A percentile compares a stretch with the other conserved stretches of the same genome.
Conservation (phyloP, 92 coral and sea anemone genomes). For the Metridium senile region DNA sequence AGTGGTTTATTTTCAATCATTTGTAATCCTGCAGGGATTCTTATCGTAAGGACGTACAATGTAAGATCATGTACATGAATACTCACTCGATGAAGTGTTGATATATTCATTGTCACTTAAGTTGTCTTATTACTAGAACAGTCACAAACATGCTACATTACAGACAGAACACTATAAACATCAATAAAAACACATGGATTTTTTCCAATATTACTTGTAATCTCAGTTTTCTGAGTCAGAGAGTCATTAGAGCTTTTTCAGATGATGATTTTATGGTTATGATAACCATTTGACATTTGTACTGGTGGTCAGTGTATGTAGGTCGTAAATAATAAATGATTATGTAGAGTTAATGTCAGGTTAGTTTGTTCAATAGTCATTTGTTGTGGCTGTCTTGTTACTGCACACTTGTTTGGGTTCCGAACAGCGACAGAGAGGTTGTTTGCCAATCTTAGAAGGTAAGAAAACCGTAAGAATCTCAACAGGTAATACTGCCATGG, state of each 20-base stretch:
- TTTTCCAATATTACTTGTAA: no score
- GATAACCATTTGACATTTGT: constrained; percentile 6
- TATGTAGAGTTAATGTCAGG: constrained; percentile 4
- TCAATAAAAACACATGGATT: no score
- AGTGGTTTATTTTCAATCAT: no score
- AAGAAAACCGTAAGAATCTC: background rate
- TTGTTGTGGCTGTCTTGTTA: constrained; percentile 29
- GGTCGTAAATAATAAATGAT: constrained; percentile 10
- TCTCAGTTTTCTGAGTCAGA: background rate
- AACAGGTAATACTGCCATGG: background rate
- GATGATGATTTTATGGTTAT: constrained; percentile 6
- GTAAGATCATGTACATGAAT: no score
- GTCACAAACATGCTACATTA: no score
- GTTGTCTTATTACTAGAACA: no score
- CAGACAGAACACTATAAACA: no score
- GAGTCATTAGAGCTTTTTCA: no score
- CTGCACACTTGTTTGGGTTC: constrained; percentile 13
- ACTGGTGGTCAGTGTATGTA: constrained; percentile 18
- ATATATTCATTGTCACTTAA: no score
- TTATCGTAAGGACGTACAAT: no score
- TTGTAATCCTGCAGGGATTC: no score
- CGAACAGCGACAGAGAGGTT: background rate
- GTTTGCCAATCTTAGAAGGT: background rate
- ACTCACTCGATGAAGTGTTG: no score
- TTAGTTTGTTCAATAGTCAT: background rate